phyloP scores from a whole-genome alignment of 2,797 vertebrate genomes.

The Enteromius radiatus region DNA sequence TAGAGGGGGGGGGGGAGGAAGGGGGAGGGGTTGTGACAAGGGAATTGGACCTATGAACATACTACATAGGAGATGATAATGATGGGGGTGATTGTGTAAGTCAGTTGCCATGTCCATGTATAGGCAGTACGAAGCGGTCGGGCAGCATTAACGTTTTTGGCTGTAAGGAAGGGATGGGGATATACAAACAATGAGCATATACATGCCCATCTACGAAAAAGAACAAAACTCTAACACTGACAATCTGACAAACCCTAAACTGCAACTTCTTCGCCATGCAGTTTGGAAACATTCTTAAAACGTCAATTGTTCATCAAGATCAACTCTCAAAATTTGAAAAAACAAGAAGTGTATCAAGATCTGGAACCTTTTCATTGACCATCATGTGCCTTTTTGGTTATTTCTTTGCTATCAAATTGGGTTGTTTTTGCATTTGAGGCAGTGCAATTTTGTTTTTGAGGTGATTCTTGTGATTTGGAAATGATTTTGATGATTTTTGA shows the following conservation, averaged over 20 bases:
- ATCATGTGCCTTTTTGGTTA: constrained; percentile 69
- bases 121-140: constrained; percentile 99
- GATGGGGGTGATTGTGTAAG: constrained; percentile 95
- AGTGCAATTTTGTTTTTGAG: not conserved
- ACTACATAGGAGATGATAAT: constrained; percentile 89
- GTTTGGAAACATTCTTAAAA: constrained; percentile 81
- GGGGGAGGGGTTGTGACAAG: constrained; percentile 52
- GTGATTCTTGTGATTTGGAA: not conserved
- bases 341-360: constrained; percentile 78
- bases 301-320: constrained; percentile 75
- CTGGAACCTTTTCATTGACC: constrained; percentile 87
- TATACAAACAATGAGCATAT: constrained; percentile 99
- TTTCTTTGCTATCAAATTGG: not conserved
- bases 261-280: constrained; percentile 99
- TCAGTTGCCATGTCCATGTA: constrained; percentile 99
- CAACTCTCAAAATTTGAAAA: constrained; percentile 67
- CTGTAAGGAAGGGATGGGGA: constrained; percentile 99
- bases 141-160: constrained; percentile 99
- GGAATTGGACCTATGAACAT: constrained; percentile 48
- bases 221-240: constrained; percentile 99
- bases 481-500: constrained; percentile 3
- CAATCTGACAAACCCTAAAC: constrained; percentile 99
- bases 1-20: constrained; percentile 84
- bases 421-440: not conserved
- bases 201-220: constrained; percentile 98